Base-by-base conservation (phyloP, 2,797 vertebrate genomes). In the Poeciliopsis infans region DNA sequence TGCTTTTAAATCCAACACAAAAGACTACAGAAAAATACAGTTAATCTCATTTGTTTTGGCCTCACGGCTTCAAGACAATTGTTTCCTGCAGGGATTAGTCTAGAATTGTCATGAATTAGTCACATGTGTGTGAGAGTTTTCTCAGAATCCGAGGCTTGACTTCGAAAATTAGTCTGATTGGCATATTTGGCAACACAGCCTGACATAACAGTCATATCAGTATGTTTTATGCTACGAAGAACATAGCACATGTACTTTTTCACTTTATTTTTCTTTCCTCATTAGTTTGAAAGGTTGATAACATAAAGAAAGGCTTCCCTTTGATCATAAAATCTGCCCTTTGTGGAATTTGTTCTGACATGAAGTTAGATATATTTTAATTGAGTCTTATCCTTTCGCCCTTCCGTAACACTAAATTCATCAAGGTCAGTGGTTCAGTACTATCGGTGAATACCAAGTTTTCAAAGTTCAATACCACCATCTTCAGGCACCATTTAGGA, bases 1-100 rank as follows among this genome's bases (percentile, higher is more conserved):
- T 7, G 36, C 3, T 72, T 76, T 81, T 16, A 43, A 41, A 79
- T 81, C 12, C 46, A 46, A 39, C 20, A 70, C 59, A 76, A 73
- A 79, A 77, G 33, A 45, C 64, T 11, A 25, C 57, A 77, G 72
- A 68, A 49, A 16, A 28, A 61, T 15, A 16, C 33, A 39, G 73
- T 68, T 71, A 77, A 74, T 81, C 72, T 57, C 0, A 39, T 69
- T 79, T 74, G 36, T 69, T 43, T 64, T 13, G 15, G 45, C 66
- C 39, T 7, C 46, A n/a, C 39, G 28, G 59, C 73, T 76, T 66
- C 47, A 11, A 71, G 39, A 43, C 41, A 49, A 7, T 59, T n/a
- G 39, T 77, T 61, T 15, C 45, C 18, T 68, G 49, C 12, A 16
- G 41, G 41, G n/a, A 68, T 78, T 20, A 1, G 8, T 61, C 31